Percentiles rank a stretch among this genome's conserved stretches.
Conservation (phyloP, 2,113 vertebrate species). For the Bujurquina vittata region DNA sequence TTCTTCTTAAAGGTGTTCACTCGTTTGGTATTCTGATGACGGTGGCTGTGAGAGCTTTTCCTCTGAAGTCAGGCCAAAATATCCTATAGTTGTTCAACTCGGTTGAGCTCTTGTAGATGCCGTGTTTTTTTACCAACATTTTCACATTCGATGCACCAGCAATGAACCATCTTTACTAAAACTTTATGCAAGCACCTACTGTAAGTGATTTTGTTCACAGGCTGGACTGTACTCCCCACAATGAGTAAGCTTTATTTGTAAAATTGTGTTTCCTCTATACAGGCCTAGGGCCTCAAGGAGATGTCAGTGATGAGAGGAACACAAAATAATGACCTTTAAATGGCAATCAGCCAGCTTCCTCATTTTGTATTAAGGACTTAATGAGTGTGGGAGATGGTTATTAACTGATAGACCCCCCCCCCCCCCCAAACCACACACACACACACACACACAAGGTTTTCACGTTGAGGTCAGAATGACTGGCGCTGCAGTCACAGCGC, state of each 20-base stretch:
- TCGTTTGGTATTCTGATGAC: too few relatives aligned
- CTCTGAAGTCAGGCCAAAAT: too few relatives aligned
- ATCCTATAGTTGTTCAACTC: too few relatives aligned
- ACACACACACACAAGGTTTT: conserved; percentile 7
- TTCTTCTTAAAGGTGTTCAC: neutral
- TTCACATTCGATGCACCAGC: neutral
- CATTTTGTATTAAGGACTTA: neutral
- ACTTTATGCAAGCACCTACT: neutral
- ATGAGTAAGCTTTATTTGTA: neutral
- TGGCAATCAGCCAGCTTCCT: neutral
- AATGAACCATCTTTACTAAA: neutral
- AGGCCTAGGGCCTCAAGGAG: neutral
- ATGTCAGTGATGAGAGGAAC: neutral
- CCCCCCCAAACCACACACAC: too few relatives aligned
- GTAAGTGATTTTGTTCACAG: neutral
- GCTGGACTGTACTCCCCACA: neutral
- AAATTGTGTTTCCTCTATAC: neutral
- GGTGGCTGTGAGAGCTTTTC: too few relatives aligned
- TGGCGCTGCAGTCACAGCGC: conserved; percentile 12
- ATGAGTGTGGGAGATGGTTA: conserved; percentile 26
- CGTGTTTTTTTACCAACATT: neutral
- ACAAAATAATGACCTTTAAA: conserved; percentile 2
- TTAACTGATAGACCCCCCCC: conserved; percentile 22
- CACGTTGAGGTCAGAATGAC: conserved; percentile 11
- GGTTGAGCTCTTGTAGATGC: too few relatives aligned